A percentile compares a stretch with the other conserved stretches of the same genome.
phyloP scores from a whole-genome alignment of 2,888 invertebrate species.

The Bhutanitis thaidina region DNA sequence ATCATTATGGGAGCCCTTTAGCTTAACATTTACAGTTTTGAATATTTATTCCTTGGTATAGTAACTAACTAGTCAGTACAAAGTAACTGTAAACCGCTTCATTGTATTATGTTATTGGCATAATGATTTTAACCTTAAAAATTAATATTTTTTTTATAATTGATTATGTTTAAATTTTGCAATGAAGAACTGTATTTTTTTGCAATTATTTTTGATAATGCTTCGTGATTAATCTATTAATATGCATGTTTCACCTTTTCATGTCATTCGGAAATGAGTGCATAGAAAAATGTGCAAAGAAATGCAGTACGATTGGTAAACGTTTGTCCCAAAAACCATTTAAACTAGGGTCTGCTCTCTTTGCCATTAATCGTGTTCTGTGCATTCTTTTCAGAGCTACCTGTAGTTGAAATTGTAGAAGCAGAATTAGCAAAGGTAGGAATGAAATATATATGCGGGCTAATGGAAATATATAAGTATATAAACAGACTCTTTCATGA shows the following conservation, averaged over 20 bases:
- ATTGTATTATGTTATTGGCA: too few species aligned
- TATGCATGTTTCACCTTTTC: conserved; percentile 27
- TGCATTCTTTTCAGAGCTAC: conserved; percentile 78
- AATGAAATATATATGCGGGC: neutral
- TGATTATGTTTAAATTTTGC: neutral
- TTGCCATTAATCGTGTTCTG: conserved; percentile 64
- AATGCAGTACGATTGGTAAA: conserved; percentile 52
- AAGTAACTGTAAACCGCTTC: too few species aligned
- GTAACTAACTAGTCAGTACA: too few species aligned
- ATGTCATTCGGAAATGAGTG: conserved; percentile 56
- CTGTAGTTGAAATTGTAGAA: conserved; percentile 44
- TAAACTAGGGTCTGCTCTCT: conserved; percentile 46
- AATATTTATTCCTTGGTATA: too few species aligned
- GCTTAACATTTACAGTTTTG: too few species aligned
- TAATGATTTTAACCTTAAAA: conserved; percentile 11
- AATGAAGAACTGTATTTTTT: conserved; percentile 66
- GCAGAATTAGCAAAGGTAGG: conserved; percentile 17
- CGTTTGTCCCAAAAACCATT: neutral
- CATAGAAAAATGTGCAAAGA: conserved; percentile 77
- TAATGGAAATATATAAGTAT: too few species aligned
- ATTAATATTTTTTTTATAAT: neutral
- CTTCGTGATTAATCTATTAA: conserved; percentile 40
- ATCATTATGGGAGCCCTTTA: too few species aligned
- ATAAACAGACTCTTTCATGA: too few species aligned
- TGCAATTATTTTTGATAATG: conserved; percentile 39